Evolutionary conservation across 2,113 vertebrate species (phyloP), one percentile per base, ranked within the genome.

Genomic region (Calypte anna): DNA sequence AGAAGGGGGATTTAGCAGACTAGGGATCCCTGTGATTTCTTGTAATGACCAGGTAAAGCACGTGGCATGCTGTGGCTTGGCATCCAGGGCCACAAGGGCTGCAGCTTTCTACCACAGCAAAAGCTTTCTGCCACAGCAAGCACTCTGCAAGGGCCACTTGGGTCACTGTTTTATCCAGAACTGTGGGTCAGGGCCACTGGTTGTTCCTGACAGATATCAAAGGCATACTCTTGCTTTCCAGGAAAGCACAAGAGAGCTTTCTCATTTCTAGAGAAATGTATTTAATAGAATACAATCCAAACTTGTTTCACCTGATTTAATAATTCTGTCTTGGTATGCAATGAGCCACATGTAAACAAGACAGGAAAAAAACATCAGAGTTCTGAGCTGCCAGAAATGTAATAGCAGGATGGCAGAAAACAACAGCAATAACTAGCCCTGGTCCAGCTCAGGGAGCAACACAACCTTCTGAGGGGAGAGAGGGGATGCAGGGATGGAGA

Each of bases 41-140:
- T 10, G 30, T 4, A 19, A 33, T 6, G 44, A 31, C 10, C 44
- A 48, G 18, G 25, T 0, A 0, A 76, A 63, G 50, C 33, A 44
- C 1, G 1, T 0, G 53, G 63, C 16, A 14, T 1, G 6, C 38
- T 17, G 44, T 6, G 13, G 33, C 61, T 48, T 57, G 50, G 24
- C 53, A 63, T 9, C 38, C 31, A 31, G 70, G 48, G 21, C 33
- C 66, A 53, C 20, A 15, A 40, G 7, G 62, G 44, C 67, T 43
- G 70, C 54, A 63, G 31, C 25, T 36, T 80, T 64, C 72, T 43
- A 3, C 57, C 27, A 12, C 20, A 74, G 64, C 59, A 83, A 57
- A 14, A 48, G 46, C 19, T 21, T 48, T 48, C 46, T 48, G 18
- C 46, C 46, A 16, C 13, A 77, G 64, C 73, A 83, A 57, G 14